Evolutionary conservation across 2,888 invertebrate species (phyloP), one percentile per base, ranked within the genome.

Genomic region (Lathronympha strigana): DNA sequence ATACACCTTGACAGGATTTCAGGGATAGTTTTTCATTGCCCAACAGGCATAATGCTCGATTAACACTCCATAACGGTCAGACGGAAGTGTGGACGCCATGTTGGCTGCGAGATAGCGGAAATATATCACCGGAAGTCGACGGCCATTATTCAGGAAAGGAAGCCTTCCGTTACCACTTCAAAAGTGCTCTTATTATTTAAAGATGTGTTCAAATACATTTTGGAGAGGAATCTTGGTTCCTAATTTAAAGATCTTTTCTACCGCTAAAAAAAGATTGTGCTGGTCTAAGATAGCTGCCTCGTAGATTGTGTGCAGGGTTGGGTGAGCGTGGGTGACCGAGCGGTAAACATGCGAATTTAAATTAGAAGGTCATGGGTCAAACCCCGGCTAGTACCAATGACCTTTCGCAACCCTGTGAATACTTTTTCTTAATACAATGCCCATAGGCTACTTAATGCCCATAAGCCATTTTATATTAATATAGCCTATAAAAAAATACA

Each of bases 11-110:
- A n/a, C 21, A 33, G 17, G n/a, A 38, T 51, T 62, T 50, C 70
- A 69, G 71, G 75, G 81, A 85, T 88, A 90, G 86, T 89, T 90
- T 90, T 89, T 89, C 90, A 89, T 86, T 80, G 83, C 70, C n/a
- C n/a, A n/a, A 72, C 80, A 84, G 84, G 85, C 87, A 84, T 83
- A 87, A 90, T 86, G 89, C 88, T 87, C 90, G 88, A 90, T 91
- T 90, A 90, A 88, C 90, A 91, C 89, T 87, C 84, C 82, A 86
- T 88, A 90, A 88, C 86, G 90, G 90, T 88, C 90, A 89, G 84
- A 79, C 86, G 91, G 90, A 90, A 82, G 84, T 80, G 74, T 77
- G 83, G 86, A 77, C 84, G 88, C 89, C 88, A 87, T 86, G 82
- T 83, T 87, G 88, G 82, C 80, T 80, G 78, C 76, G 81, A 88